These are phyloP conservation scores for Xestia c-nigrum DNA, from an alignment of 2,888 invertebrate species.

Conservation along the genomic window DNA sequence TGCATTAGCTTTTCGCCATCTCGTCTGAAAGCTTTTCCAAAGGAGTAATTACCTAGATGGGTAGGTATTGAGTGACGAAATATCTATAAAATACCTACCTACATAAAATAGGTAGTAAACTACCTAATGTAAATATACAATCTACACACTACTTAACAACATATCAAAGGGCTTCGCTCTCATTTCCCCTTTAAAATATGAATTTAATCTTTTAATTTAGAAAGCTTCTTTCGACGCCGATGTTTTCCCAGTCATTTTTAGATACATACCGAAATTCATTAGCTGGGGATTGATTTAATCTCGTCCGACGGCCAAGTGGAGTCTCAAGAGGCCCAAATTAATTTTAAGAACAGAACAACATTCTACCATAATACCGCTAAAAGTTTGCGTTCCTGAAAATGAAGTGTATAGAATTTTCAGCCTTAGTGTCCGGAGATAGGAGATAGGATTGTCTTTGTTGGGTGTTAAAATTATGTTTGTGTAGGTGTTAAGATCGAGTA, in stretches of 20 bases:
- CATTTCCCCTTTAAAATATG: slow-evolving; percentile 47
- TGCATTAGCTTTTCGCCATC: neutral
- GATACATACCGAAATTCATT: slow-evolving; percentile 81
- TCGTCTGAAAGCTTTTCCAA: neutral
- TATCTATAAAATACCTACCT: neutral
- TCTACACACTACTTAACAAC: slow-evolving; percentile 18
- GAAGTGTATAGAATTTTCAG: slow-evolving; percentile 56
- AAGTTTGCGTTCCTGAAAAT: slow-evolving; percentile 28
- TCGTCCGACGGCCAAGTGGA: slow-evolving; percentile 76
- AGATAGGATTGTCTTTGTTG: slow-evolving; percentile 23
- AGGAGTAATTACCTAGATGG: too few relatives aligned
- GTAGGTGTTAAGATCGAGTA: slow-evolving; percentile 70
- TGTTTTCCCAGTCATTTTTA: slow-evolving; percentile 69
- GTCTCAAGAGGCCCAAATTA: slow-evolving; percentile 88
- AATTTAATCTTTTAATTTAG: slow-evolving; percentile 59
- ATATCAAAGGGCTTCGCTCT: slow-evolving; percentile 20
- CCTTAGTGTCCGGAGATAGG: slow-evolving; percentile 64
- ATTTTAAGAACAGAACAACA: slow-evolving; percentile 87
- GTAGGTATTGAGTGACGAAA: neutral
- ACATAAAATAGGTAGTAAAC: slow-evolving; percentile 6
- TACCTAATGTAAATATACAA: slow-evolving; percentile 15
- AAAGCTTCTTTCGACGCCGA: slow-evolving; percentile 46
- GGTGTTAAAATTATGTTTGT: slow-evolving; percentile 61
- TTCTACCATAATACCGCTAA: slow-evolving; percentile 57
- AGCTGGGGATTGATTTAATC: slow-evolving; percentile 85